Base-by-base conservation (phyloP, 2,888 invertebrate genomes). In the Hemithea aestivaria region DNA sequence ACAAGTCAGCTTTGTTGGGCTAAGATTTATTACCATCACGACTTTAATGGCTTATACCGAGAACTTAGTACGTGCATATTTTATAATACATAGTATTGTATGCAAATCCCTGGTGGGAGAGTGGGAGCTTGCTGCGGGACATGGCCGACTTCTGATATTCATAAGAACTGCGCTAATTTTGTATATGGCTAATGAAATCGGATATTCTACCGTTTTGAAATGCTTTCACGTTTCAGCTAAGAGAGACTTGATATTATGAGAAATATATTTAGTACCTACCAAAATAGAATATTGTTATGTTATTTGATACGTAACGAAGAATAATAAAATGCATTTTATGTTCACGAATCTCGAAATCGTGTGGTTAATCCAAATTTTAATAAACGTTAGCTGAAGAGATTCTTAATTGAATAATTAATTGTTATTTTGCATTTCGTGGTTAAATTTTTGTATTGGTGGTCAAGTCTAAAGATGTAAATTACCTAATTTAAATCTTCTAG, bases 81-180 rank as follows among this genome's bases (percentile, higher is more conserved):
- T 30, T 38, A 25, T n/a, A n/a, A n/a, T 31, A 35, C 32, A 35
- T 48, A 46, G 52, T 56, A 66, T 73, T 73, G 71, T 71, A 72
- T 71, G 69, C 53, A 57, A 73, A 71, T 70, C 33, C 32, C 47
- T 33, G 38, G 50, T 57, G 34, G 45, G 53, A 53, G 30, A 37
- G 50, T 57, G 34, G 45, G 53, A 53, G 30, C 47, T 46, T 29
- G 45, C 36, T 45, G 35, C 35, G 33, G 39, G 31, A 36, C 46
- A 29, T 30, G 40, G 24, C 28, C 40, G 37, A 52, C 33, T 48
- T 51, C 42, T 56, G 51, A 49, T 48, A 42, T 32, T 31, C 40
- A 54, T 58, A 49, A 40, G 27, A 53, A 51, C 37, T 39, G 30
- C 34, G 10, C 31, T 38, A 40, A 35, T 35, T 35, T 38, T 35